phyloP scores from a whole-genome alignment of 2,113 vertebrate species.

The rat (Rattus norvegicus) region DNA sequence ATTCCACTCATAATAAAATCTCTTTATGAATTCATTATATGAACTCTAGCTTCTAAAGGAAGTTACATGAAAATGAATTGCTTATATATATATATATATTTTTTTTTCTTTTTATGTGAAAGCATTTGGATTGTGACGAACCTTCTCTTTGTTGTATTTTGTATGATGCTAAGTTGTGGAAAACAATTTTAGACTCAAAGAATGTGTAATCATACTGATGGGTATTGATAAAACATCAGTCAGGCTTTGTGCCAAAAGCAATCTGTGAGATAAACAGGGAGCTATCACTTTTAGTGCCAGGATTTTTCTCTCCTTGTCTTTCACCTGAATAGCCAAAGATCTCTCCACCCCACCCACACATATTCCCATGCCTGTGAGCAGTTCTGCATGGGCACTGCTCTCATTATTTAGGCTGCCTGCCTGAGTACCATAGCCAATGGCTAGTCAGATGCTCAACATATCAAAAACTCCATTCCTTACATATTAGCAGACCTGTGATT shows the following conservation, averaged over 20 bases:
- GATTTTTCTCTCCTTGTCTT: not conserved
- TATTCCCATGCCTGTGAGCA: not conserved
- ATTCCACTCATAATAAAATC: conserved; percentile 53
- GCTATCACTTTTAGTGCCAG: not conserved
- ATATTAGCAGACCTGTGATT: not conserved
- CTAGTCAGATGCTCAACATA: not conserved
- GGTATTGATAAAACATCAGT: conserved; percentile 26
- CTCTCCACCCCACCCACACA: not conserved
- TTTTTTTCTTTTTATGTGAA: conserved; percentile 50
- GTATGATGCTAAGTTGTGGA: conserved; percentile 61
- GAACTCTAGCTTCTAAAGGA: conserved; percentile 65
- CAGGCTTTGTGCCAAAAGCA: conserved; percentile 47
- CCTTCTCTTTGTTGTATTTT: conserved; percentile 70
- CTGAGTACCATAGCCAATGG: not conserved
- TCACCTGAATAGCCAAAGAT: not conserved
- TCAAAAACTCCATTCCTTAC: not conserved
- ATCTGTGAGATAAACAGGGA: conserved; percentile 42
- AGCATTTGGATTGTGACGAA: conserved; percentile 59
- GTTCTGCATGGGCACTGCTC: not conserved
- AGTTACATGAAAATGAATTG: conserved; percentile 66
- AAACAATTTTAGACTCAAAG: conserved; percentile 55
- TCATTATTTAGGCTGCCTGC: not conserved
- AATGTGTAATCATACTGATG: conserved; percentile 48
- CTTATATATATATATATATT: not conserved
- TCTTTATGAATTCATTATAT: conserved; percentile 71